phyloP scores from a whole-genome alignment of 2,113 vertebrate species.

The Vulpes lagopus region DNA sequence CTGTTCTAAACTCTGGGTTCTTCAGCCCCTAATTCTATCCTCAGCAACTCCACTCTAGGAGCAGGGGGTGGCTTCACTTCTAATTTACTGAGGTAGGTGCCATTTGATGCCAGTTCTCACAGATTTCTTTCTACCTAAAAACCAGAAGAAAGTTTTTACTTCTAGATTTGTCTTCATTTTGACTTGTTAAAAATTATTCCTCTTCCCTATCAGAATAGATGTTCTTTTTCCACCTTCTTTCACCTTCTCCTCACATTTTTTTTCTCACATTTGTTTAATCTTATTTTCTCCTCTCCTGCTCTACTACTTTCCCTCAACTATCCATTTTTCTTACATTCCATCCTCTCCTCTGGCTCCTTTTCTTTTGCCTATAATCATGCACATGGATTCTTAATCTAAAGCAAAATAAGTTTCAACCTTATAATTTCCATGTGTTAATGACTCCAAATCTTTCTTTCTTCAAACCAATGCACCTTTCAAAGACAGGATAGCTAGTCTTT shows the following conservation, averaged over 20 bases:
- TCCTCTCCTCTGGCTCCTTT: background rate
- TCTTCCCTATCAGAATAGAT: background rate
- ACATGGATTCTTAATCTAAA: background rate
- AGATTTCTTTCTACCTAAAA: slow-evolving; percentile 14
- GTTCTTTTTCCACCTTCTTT: background rate
- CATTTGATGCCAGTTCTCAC: background rate
- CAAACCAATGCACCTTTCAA: background rate
- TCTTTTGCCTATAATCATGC: background rate
- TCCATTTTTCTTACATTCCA: background rate
- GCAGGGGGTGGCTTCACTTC: background rate
- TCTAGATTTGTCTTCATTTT: background rate
- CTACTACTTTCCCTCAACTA: background rate
- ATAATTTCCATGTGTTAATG: background rate
- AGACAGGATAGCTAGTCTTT: background rate
- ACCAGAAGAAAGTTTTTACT: background rate
- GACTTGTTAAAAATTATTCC: background rate
- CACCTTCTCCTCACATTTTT: background rate
- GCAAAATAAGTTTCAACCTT: background rate
- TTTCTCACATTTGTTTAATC: background rate
- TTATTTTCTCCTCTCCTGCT: background rate
- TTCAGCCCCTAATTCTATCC: background rate
- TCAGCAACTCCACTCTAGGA: background rate
- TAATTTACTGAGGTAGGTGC: background rate
- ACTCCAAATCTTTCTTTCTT: background rate
- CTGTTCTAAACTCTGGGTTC: background rate